These are phyloP conservation scores for Drosophila elegans DNA, from an alignment of 1,140 invertebrate species.

Conservation along the genomic window DNA sequence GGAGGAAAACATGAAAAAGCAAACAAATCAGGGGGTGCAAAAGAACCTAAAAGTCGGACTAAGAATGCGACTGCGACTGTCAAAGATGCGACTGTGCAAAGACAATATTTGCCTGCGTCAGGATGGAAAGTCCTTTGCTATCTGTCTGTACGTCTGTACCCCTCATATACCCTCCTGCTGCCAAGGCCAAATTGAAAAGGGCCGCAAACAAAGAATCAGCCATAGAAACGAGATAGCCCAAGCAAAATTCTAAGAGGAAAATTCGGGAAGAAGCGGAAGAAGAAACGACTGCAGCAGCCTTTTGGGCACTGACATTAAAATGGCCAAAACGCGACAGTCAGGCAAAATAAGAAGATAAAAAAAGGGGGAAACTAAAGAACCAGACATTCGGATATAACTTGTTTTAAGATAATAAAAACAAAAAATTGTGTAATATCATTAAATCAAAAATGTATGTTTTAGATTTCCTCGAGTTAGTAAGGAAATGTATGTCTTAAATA, in stretches of 20 bases:
- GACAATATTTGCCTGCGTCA: slow-evolving; percentile 72
- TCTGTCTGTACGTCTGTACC: neutral
- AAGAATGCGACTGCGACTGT: slow-evolving; percentile 59
- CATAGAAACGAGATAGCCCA: slow-evolving; percentile 51
- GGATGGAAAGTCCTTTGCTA: slow-evolving; percentile 32
- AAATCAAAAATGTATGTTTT: too few species aligned
- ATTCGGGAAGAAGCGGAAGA: neutral
- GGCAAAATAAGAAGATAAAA: slow-evolving; percentile 11
- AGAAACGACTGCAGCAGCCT: slow-evolving; percentile 44
- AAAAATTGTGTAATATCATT: too few species aligned
- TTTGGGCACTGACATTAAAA: slow-evolving; percentile 30
- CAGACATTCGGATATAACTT: too few species aligned
- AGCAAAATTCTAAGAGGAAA: slow-evolving; percentile 7
- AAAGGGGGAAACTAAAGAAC: neutral
- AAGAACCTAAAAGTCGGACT: slow-evolving; percentile 1
- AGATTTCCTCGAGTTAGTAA: too few species aligned
- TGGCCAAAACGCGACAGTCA: slow-evolving; percentile 24
- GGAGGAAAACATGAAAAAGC: neutral
- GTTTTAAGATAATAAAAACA: too few species aligned
- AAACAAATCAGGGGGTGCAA: slow-evolving; percentile 5
- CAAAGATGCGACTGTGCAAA: slow-evolving; percentile 74
- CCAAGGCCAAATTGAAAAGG: slow-evolving; percentile 66
- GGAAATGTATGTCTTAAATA: too few species aligned
- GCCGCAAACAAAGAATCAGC: slow-evolving; percentile 37
- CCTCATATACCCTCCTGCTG: neutral